Conservation (phyloP, 2,797 vertebrate species). For the Phyllotis vaccarum region DNA sequence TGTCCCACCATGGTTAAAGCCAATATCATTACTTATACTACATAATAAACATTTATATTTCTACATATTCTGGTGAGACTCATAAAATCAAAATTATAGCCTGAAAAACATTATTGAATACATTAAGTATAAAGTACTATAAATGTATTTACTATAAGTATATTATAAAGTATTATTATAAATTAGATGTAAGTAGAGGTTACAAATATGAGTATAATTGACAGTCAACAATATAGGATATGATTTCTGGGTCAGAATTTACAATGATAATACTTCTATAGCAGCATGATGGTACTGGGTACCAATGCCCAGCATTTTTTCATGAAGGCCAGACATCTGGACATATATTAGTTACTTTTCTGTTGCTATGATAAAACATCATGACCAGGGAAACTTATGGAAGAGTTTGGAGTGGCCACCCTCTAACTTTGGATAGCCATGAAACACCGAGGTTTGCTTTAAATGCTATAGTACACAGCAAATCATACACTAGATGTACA, state of each 20-base stretch:
- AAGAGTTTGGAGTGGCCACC: neutral
- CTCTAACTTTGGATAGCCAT: neutral
- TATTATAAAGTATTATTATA: neutral
- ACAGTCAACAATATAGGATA: neutral
- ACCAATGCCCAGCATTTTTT: neutral
- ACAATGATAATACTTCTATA: neutral
- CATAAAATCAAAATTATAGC: constrained; percentile 6
- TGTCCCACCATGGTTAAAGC: neutral
- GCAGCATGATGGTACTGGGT: neutral
- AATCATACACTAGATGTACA: neutral
- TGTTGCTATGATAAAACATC: neutral
- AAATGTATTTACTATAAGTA: neutral
- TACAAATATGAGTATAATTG: neutral
- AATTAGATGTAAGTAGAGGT: neutral
- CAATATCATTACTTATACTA: neutral
- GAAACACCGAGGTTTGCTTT: neutral
- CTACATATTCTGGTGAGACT: neutral
- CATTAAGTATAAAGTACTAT: neutral
- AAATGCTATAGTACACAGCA: neutral
- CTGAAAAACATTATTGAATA: neutral
- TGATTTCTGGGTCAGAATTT: constrained; percentile 8
- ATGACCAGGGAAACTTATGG: neutral
- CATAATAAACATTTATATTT: neutral
- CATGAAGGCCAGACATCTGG: neutral
- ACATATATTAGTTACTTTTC: neutral